A percentile compares a stretch with the other conserved stretches of the same genome.
These are phyloP conservation scores for Simalia tracyae DNA, from an alignment of 2,797 vertebrate genomes.

Conservation along the genomic window DNA sequence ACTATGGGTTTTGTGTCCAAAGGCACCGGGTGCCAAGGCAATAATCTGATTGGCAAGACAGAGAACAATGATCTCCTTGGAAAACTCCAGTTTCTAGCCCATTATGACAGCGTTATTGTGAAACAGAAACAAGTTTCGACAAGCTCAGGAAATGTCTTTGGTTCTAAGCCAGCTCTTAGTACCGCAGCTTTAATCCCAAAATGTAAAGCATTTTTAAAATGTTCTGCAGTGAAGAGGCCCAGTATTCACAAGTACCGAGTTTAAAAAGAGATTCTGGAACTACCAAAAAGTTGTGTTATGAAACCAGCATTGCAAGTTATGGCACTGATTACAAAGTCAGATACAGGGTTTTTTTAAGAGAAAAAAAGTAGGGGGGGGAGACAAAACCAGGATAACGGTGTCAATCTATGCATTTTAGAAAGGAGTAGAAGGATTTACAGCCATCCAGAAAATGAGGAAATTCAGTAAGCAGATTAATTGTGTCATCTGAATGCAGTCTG, in stretches of 20 bases:
- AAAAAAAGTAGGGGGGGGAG: too few species aligned
- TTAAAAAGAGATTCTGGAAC: not conserved
- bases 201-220: not conserved
- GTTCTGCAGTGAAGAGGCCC: not conserved
- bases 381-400: not conserved
- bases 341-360: not conserved
- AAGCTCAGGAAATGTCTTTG: not conserved
- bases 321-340: not conserved
- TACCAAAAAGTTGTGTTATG: not conserved
- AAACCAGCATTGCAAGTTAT: not conserved
- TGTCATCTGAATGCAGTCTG: not conserved
- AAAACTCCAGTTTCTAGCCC: slow-evolving; percentile 9
- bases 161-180: not conserved
- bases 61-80: slow-evolving; percentile 14
- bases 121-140: slow-evolving; percentile 19
- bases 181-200: not conserved
- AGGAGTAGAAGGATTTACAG: not conserved
- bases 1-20: not conserved
- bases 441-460: not conserved
- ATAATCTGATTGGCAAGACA: slow-evolving; percentile 22
- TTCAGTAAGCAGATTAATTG: not conserved
- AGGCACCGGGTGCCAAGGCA: not conserved
- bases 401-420: not conserved
- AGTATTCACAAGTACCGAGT: not conserved
- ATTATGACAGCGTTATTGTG: not conserved